A percentile compares a stretch with the other conserved stretches of the same genome.
phyloP scores from a whole-genome alignment of 2,797 vertebrate genomes.

The Buphagus erythrorhynchus region DNA sequence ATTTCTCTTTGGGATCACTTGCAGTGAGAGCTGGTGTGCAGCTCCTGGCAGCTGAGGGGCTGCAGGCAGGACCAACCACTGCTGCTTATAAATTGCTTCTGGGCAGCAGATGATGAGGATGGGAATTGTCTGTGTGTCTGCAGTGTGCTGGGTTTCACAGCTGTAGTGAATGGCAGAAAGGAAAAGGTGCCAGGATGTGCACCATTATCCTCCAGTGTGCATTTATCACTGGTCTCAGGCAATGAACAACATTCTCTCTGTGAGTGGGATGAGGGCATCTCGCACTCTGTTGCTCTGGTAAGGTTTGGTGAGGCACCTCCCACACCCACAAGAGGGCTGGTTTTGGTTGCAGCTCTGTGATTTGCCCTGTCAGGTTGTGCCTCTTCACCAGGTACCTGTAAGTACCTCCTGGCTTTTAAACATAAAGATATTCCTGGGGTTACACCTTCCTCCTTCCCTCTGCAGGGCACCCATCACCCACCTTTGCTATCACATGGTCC shows the following conservation, averaged over 20 bases:
- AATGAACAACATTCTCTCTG: background rate
- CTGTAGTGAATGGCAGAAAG: fast-evolving
- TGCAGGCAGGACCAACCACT: background rate
- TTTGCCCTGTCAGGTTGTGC: background rate
- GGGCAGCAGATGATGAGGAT: background rate
- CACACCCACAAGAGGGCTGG: fast-evolving
- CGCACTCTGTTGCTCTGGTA: background rate
- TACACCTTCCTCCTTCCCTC: background rate
- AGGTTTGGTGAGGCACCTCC: background rate
- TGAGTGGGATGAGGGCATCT: background rate
- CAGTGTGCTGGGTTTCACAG: fast-evolving
- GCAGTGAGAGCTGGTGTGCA: fast-evolving
- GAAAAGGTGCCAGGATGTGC: background rate
- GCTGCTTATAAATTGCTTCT: background rate
- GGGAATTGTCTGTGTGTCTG: background rate
- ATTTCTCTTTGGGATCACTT: fast-evolving
- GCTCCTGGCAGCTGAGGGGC: background rate
- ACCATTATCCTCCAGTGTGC: background rate
- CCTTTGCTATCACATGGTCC: background rate
- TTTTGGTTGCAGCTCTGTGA: background rate
- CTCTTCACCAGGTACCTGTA: background rate
- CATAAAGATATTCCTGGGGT: background rate
- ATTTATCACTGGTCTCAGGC: background rate
- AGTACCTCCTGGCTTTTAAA: background rate
- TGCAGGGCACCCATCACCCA: background rate